Percentiles rank a stretch among this genome's conserved stretches.
These are phyloP conservation scores for Masticophis lateralis DNA, from an alignment of 2,797 vertebrate genomes.

Conservation along the genomic window DNA sequence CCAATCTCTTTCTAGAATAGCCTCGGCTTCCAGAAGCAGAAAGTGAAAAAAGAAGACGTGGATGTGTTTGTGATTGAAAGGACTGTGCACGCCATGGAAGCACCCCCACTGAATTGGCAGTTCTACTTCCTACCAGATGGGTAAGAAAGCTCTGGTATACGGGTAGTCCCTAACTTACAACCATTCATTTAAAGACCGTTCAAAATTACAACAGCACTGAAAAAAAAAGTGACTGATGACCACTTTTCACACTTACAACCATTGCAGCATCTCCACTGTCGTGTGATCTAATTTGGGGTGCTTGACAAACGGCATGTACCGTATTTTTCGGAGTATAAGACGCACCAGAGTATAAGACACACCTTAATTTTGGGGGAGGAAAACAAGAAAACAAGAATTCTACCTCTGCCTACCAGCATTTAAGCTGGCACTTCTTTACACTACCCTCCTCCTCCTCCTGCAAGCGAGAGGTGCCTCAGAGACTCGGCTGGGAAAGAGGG, in stretches of 20 bases:
- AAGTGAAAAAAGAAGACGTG: slow-evolving; percentile 61
- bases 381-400: too few relatives aligned
- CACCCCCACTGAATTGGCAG: slow-evolving; percentile 74
- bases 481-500: too few relatives aligned
- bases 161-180: neutral
- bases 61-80: slow-evolving; percentile 84
- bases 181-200: neutral
- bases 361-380: too few relatives aligned
- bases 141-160: slow-evolving; percentile 63
- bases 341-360: too few relatives aligned
- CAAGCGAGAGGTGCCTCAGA: too few relatives aligned
- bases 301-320: neutral
- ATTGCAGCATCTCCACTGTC: neutral
- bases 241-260: neutral
- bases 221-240: neutral
- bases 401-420: too few relatives aligned
- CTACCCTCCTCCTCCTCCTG: too few relatives aligned
- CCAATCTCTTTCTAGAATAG: slow-evolving; percentile 64
- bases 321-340: too few relatives aligned
- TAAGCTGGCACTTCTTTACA: too few relatives aligned
- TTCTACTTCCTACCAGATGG: slow-evolving; percentile 84
- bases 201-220: neutral
- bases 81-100: slow-evolving; percentile 56
- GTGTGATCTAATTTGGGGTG: neutral
- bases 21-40: slow-evolving; percentile 75